A percentile compares a stretch with the other conserved stretches of the same genome.
phyloP scores from a whole-genome alignment of 2,888 invertebrate genomes.

The Chrysotoxum bicinctum region DNA sequence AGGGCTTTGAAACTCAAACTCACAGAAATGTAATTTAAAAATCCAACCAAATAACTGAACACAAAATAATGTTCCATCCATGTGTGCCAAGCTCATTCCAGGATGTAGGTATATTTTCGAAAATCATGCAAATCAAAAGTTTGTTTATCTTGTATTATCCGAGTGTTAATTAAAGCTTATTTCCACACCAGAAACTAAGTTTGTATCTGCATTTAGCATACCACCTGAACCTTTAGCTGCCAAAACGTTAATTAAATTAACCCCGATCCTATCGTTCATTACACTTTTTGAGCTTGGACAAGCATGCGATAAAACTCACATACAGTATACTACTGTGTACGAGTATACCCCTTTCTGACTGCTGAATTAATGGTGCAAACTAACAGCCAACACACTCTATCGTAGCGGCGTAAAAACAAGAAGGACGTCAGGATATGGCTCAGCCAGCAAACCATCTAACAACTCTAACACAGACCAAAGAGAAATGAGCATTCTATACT shows the following conservation, averaged over 20 bases:
- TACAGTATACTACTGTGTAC: not conserved
- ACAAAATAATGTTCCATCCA: too few relatives aligned
- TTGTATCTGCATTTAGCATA: not conserved
- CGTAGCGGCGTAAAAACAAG: slow-evolving; percentile 11
- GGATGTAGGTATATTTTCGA: too few relatives aligned
- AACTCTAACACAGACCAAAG: not conserved
- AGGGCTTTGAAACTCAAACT: too few relatives aligned
- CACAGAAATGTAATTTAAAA: too few relatives aligned
- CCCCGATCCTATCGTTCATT: slow-evolving; percentile 54
- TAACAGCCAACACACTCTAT: slow-evolving; percentile 40
- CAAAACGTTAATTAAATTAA: slow-evolving; percentile 61
- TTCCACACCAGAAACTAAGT: not conserved
- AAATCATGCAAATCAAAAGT: not conserved
- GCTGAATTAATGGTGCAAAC: slow-evolving; percentile 41
- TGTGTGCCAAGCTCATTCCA: too few relatives aligned
- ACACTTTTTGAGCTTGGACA: slow-evolving; percentile 29
- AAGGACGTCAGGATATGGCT: slow-evolving; percentile 22
- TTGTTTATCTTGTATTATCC: not conserved
- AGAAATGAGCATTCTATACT: slow-evolving; percentile 50
- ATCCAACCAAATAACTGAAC: too few relatives aligned
- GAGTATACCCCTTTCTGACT: slow-evolving; percentile 19
- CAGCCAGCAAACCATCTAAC: slow-evolving; percentile 23
- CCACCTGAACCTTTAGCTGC: slow-evolving; percentile 14
- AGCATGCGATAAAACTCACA: not conserved
- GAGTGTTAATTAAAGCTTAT: not conserved